Evolutionary conservation across 2,113 vertebrate genomes (phyloP).

Genomic region (Halcyon senegalensis): DNA sequence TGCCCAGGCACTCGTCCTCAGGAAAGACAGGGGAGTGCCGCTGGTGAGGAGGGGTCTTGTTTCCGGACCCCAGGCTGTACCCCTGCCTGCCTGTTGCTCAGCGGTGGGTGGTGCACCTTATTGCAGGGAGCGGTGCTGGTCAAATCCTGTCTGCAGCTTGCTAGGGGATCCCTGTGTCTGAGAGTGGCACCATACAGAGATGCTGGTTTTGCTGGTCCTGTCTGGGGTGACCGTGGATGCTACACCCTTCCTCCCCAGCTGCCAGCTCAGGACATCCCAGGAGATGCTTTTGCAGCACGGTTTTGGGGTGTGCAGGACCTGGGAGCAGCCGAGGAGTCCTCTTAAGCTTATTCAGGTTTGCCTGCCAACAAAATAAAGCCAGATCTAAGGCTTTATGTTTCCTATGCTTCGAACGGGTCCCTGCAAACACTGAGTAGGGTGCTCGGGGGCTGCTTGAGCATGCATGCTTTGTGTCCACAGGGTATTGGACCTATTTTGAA

Average conservation of each 20-base stretch:
- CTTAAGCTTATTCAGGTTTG: background rate
- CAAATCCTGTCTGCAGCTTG: background rate
- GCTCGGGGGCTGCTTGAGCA: rapidly evolving
- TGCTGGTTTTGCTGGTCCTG: background rate
- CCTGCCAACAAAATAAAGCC: background rate
- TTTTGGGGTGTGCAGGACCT: rapidly evolving
- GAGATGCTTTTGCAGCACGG: background rate
- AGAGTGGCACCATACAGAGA: background rate
- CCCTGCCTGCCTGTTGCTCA: background rate
- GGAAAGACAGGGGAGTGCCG: background rate
- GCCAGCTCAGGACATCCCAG: background rate
- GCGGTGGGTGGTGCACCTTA: rapidly evolving
- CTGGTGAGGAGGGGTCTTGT: background rate
- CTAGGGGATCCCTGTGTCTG: background rate
- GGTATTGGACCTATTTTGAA: background rate
- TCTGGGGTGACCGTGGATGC: rapidly evolving
- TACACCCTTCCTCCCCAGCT: background rate
- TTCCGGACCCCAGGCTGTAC: background rate
- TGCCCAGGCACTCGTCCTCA: rapidly evolving
- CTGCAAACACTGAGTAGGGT: background rate
- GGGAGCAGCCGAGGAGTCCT: background rate
- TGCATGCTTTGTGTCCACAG: background rate
- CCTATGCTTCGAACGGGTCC: background rate
- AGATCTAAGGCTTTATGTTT: background rate
- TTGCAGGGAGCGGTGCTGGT: background rate